phyloP scores from a whole-genome alignment of 2,888 invertebrate species.

The Podotricha telesiphe region DNA sequence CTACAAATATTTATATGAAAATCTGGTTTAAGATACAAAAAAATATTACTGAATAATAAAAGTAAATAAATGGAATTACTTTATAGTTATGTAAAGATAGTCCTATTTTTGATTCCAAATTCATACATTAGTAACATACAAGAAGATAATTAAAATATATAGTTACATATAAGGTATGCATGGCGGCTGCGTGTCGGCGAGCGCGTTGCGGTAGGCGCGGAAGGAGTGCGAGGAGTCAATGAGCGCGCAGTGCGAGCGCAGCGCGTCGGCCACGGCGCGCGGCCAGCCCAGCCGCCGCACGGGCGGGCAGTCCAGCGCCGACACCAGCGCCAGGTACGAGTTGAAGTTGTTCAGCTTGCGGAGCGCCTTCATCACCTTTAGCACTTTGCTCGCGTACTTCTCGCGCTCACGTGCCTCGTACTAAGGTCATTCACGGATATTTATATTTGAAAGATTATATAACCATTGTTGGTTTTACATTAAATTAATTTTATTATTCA shows the following conservation, averaged over 20 bases:
- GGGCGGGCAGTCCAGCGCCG: constrained; percentile 98
- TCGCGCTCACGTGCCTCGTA: constrained; percentile 97
- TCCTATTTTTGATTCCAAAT: too few species aligned
- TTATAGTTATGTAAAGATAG: too few species aligned
- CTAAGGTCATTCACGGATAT: constrained; percentile 51
- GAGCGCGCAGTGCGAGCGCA: constrained; percentile 96
- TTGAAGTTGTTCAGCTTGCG: constrained; percentile 99
- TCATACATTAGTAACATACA: too few species aligned
- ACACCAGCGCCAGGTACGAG: constrained; percentile 97
- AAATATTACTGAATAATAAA: too few species aligned
- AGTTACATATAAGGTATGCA: constrained; percentile 99
- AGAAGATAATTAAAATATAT: not conserved
- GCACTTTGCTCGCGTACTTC: constrained; percentile 96
- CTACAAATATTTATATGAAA: too few species aligned
- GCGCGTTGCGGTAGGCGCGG: constrained; percentile 96
- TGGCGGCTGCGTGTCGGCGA: constrained; percentile 97
- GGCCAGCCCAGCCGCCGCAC: constrained; percentile 96
- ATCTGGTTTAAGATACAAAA: too few species aligned
- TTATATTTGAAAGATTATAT: too few species aligned
- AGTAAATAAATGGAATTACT: too few species aligned
- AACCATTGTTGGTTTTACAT: too few species aligned
- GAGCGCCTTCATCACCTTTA: constrained; percentile 99
- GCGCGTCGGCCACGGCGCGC: constrained; percentile 93
- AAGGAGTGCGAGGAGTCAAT: constrained; percentile 99
- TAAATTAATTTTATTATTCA: too few species aligned